phyloP scores from a whole-genome alignment of 2,113 vertebrate genomes.

The Amphiprion ocellaris region DNA sequence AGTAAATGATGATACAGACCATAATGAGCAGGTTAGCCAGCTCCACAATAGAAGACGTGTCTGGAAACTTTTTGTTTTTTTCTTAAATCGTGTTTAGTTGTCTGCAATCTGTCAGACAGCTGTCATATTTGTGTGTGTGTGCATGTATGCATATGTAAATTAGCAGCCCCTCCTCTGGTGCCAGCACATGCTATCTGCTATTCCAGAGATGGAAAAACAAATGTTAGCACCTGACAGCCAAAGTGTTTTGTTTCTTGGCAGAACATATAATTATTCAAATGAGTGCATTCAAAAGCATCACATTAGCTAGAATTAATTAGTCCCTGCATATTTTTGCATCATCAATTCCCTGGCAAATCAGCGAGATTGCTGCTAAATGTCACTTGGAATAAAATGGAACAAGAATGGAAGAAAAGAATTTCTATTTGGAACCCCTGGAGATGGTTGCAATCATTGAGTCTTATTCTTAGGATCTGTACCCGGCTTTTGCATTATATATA shows the following conservation, averaged over 20 bases:
- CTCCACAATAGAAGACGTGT: constrained; percentile 2
- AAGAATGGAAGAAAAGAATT: constrained; percentile 51
- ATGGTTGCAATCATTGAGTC: background rate
- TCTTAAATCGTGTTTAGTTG: background rate
- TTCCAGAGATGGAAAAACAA: constrained; percentile 59
- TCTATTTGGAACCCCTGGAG: constrained; percentile 42
- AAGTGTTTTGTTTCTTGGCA: constrained; percentile 77
- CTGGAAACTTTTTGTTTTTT: background rate
- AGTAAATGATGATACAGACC: background rate
- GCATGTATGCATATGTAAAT: constrained; percentile 49
- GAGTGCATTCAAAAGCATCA: constrained; percentile 78
- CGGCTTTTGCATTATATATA: background rate
- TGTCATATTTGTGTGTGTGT: constrained; percentile 9
- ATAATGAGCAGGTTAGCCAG: background rate
- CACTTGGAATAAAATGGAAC: constrained; percentile 77
- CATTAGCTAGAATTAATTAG: constrained; percentile 83
- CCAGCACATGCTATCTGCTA: constrained; percentile 48
- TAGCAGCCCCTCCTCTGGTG: constrained; percentile 40
- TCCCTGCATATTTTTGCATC: constrained; percentile 81
- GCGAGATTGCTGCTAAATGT: constrained; percentile 81
- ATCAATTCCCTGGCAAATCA: constrained; percentile 72
- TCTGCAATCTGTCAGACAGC: constrained; percentile 34
- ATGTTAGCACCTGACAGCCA: constrained; percentile 75
- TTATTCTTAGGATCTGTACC: background rate
- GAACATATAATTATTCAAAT: constrained; percentile 83